These are phyloP conservation scores for Thecophora atra DNA, from an alignment of 2,888 invertebrate genomes.

Conservation along the genomic window DNA sequence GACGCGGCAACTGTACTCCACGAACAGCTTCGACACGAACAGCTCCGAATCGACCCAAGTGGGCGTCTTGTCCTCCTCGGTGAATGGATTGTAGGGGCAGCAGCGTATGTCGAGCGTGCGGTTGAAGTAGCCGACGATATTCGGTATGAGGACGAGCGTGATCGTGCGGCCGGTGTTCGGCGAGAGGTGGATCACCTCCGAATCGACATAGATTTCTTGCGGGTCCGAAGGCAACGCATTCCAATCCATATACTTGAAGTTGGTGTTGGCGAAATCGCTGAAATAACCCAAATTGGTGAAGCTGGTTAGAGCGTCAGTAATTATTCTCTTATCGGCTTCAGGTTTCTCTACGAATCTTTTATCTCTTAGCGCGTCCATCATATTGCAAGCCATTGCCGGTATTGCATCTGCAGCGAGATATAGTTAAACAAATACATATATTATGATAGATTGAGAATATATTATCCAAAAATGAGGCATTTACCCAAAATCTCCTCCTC, in stretches of 20 bases:
- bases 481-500: conserved; percentile 54
- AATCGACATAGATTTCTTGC: conserved; percentile 57
- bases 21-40: conserved; percentile 52
- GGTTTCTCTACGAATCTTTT: conserved; percentile 52
- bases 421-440: background rate
- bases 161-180: conserved; percentile 57
- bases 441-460: background rate
- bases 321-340: conserved; percentile 54
- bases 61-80: background rate
- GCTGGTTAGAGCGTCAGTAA: conserved; percentile 51
- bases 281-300: conserved; percentile 55
- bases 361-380: conserved; percentile 51
- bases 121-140: conserved; percentile 52
- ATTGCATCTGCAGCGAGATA: conserved; percentile 47
- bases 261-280: conserved; percentile 51
- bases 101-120: conserved; percentile 53
- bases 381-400: conserved; percentile 47
- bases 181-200: conserved; percentile 56
- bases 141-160: conserved; percentile 57
- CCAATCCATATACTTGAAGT: conserved; percentile 59
- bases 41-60: conserved; percentile 48
- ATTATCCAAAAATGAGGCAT: background rate
- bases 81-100: conserved; percentile 49
- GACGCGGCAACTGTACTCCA: conserved; percentile 55
- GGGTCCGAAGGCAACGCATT: conserved; percentile 57